A percentile compares a stretch with the other conserved stretches of the same genome.
Conservation (phyloP, 2,797 vertebrate genomes). For the Yasuhikotakia modesta region DNA sequence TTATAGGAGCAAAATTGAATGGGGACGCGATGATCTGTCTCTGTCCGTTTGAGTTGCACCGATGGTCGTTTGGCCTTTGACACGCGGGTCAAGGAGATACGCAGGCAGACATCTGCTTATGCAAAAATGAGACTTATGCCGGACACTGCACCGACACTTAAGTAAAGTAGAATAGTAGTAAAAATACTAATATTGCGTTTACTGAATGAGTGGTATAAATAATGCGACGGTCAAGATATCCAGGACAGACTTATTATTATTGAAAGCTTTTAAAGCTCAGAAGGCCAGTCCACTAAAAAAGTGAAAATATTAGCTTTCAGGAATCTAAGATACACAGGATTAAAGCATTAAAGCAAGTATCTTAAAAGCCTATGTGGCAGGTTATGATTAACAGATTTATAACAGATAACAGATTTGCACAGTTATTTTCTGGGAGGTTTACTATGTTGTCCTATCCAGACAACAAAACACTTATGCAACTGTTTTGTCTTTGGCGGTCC, state of each 20-base stretch:
- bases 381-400: not conserved
- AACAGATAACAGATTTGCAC: not conserved
- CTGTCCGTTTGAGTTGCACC: constrained; percentile 75
- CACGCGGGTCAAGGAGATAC: constrained; percentile 74
- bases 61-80: constrained; percentile 79
- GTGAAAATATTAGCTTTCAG: not conserved
- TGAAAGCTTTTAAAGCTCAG: not conserved
- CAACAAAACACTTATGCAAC: not conserved
- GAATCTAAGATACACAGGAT: not conserved
- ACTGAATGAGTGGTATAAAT: not conserved
- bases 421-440: not conserved
- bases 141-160: constrained; percentile 1
- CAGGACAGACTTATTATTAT: not conserved
- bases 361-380: not conserved
- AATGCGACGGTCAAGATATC: not conserved
- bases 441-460: not conserved
- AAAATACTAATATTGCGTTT: not conserved
- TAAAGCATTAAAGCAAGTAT: not conserved
- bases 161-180: constrained; percentile 5
- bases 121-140: constrained; percentile 22
- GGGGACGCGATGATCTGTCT: constrained; percentile 70
- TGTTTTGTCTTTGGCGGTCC: not conserved
- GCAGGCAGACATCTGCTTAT: constrained; percentile 65
- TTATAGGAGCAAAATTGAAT: constrained; percentile 58
- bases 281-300: not conserved